Evolutionary conservation across 2,113 vertebrate genomes (phyloP).

Genomic region (Regulus satrapa): DNA sequence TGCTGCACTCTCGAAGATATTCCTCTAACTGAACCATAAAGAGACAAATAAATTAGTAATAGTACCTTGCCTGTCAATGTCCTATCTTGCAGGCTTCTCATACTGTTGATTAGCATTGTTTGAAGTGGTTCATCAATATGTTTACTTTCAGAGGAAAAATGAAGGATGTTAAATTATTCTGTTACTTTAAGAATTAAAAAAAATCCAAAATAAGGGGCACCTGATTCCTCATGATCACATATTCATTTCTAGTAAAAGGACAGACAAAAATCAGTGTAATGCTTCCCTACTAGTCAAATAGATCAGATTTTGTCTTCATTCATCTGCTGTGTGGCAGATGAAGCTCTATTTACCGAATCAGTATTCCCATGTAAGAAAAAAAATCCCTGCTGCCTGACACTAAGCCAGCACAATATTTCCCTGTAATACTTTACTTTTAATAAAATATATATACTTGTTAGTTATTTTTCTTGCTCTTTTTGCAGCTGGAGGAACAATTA

Average conservation of each 20-base stretch:
- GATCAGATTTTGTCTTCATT: neutral
- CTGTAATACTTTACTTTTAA: neutral
- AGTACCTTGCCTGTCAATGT: constrained; percentile 80
- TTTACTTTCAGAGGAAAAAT: constrained; percentile 11
- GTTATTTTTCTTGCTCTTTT: neutral
- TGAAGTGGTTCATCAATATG: constrained; percentile 57
- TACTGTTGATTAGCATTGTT: constrained; percentile 67
- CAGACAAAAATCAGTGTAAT: constrained; percentile 55
- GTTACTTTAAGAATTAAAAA: neutral
- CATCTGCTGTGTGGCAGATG: neutral
- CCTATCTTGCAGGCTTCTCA: constrained; percentile 63
- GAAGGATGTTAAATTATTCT: neutral
- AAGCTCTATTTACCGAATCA: neutral
- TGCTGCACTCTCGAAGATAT: constrained; percentile 72
- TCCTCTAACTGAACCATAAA: constrained; percentile 80
- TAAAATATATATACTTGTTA: neutral
- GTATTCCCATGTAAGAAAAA: neutral
- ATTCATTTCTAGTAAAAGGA: constrained; percentile 21
- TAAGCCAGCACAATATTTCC: neutral
- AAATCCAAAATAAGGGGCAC: constrained; percentile 7
- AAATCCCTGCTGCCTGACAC: neutral
- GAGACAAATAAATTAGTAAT: constrained; percentile 92
- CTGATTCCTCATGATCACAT: neutral
- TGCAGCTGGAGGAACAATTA: neutral
- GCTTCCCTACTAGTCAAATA: constrained; percentile 36